Evolutionary conservation across 1,140 invertebrate genomes (phyloP), one percentile per base, ranked within the genome.

Genomic region (Philaenus spumarius): DNA sequence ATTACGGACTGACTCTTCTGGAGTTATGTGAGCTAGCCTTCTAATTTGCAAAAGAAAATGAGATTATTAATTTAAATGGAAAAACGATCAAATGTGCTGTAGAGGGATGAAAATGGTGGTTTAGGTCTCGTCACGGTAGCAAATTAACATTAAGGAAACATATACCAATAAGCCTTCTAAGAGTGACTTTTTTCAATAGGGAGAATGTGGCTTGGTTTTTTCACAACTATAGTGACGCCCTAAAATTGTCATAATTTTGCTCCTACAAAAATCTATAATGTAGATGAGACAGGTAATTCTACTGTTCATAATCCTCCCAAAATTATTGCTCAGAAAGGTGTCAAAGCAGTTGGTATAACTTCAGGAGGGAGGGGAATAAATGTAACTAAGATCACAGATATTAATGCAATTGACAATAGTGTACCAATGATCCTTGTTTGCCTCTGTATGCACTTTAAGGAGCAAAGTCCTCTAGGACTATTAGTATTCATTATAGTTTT

Each of bases 281-380:
- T 71, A 7, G 70, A 74, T 58, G 72, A 77, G 59, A 77, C 69
- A 5, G 71, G 69, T 1, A 60, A 69, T n/a, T 75, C 71, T 2
- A 76, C 75, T 17, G 75, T 77, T 11, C 70, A 69, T 57, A 68
- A 66, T 45, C 68, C 68, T 26, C 55, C 54, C 15, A 67, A 67
- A 60, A 59, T 72, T 50, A 53, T 72, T 35, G 67, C 67, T 37
- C 15, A 5, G 19, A 71, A 66, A 65, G 71, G 71, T 15, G 55
- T 24, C 5, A 76, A 75, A 63, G 73, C 77, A 69, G 68, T 77
- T 34, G 71, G 73, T 23, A 15, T 60, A 30, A 60, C 73, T 6
- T 74, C 71, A 22, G 66, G 42, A n/a, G 74, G 78, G 67, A 54
- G 72, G 57, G 72, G 74, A 17, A 64, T 69, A 61, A 67, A 57